Evolutionary conservation across 2,113 vertebrate genomes (phyloP), one percentile per base, ranked within the genome.

Genomic region (Centropus bengalensis): DNA sequence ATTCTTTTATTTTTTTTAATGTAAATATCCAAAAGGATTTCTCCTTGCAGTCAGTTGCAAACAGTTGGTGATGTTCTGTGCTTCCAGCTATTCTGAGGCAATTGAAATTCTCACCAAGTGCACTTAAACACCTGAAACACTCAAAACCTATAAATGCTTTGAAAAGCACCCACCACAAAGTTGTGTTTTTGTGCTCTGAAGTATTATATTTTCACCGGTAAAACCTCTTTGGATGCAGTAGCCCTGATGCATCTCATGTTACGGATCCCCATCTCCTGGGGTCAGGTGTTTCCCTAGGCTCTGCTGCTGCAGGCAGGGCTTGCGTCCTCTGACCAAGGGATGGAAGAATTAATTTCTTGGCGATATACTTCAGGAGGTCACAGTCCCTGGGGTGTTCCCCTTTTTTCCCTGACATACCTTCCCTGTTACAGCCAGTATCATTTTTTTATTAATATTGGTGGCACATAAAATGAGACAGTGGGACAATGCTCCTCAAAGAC

Each of bases 271-370:
- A 20, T 22, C 24, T 54, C 20, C 51, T 18, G n/a, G 28, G 24
- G 2, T 30, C 28, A 14, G 80, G 80, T 44, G 51, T 13, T 45
- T 52, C n/a, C 38, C 22, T 4, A 3, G 27, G 66, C 51, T 71
- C 32, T 0, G 0, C 14, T 64, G 49, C 8, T 10, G 1, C 2
- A 9, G 47, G 64, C 8, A 3, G 21, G 18, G 36, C 26, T 70
- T 1, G 1, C 14, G 51, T 27, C 40, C 23, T n/a, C 33, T 3
- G 4, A 36, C 20, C 8, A 1, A 24, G 16, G 32, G 22, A n/a
- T 49, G n/a, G 33, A 64, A 30, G 16, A 40, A 33, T 23, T 27
- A 4, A 8, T 27, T 64, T 26, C n/a, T 33, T 58, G 62, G 68
- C 30, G 10, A 4, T 60, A 3, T 23, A 7, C 59, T 21, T 32